Evolutionary conservation across 2,113 vertebrate genomes (phyloP).

Genomic region (Charadrius vociferus): DNA sequence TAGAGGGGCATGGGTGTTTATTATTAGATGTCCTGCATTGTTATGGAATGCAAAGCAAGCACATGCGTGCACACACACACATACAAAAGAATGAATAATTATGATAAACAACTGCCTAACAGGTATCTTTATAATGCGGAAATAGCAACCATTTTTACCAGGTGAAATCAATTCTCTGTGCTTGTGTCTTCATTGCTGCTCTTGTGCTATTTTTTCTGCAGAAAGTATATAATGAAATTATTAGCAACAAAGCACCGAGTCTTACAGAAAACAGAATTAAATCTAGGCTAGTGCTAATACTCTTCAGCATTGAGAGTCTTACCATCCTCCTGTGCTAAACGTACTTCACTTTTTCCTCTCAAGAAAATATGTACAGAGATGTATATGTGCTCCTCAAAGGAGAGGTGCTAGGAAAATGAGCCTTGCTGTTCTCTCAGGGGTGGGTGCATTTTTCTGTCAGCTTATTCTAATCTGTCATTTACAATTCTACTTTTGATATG

Average conservation of each 20-base stretch:
- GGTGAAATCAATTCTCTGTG: constrained; percentile 29
- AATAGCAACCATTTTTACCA: background rate
- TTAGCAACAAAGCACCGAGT: background rate
- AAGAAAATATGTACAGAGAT: background rate
- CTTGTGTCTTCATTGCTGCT: background rate
- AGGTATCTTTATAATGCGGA: constrained; percentile 17
- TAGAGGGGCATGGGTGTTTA: background rate
- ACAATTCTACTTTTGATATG: background rate
- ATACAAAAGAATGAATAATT: background rate
- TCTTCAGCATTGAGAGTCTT: background rate
- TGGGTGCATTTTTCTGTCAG: background rate
- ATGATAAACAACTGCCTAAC: constrained; percentile 9
- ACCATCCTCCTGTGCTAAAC: background rate
- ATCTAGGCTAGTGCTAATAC: background rate
- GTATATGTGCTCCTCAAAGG: background rate
- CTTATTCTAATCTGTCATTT: background rate
- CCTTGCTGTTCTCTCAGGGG: background rate
- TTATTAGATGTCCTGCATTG: constrained; percentile 13
- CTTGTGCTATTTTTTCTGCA: background rate
- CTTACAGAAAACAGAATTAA: constrained; percentile 1
- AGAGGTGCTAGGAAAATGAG: background rate
- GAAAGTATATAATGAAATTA: background rate
- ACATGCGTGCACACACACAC: fast-evolving
- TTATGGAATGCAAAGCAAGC: background rate
- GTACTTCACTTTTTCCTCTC: background rate